Percentiles rank a stretch among this genome's conserved stretches.
phyloP scores from a whole-genome alignment of 2,888 invertebrate genomes.

The Stenodema calcarata region DNA sequence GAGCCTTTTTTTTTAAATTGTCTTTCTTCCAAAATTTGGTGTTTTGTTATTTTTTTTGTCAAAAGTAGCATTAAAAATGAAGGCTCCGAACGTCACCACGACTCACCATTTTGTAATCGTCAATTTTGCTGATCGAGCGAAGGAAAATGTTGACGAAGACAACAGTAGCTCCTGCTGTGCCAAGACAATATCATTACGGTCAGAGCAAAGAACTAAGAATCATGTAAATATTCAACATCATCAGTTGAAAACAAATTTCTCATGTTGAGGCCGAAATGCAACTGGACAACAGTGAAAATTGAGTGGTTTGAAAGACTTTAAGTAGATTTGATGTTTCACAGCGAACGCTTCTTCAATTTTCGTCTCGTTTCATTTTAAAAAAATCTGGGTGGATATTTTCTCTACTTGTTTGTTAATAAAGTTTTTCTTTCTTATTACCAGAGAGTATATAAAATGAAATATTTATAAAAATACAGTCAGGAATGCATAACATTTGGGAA shows the following conservation, averaged over 20 bases:
- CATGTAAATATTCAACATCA: not conserved
- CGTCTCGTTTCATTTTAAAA: too few species aligned
- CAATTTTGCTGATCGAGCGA: slow-evolving; percentile 97
- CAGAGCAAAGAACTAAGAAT: slow-evolving; percentile 49
- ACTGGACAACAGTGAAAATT: too few species aligned
- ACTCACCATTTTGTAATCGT: slow-evolving; percentile 99
- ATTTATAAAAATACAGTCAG: too few species aligned
- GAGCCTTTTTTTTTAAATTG: slow-evolving; percentile 15
- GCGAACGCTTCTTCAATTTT: too few species aligned
- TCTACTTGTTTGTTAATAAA: too few species aligned
- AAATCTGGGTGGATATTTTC: too few species aligned
- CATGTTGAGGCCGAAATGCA: not conserved
- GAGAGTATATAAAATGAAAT: too few species aligned
- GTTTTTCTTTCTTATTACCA: too few species aligned
- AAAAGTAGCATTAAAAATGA: slow-evolving; percentile 15
- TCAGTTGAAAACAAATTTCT: not conserved
- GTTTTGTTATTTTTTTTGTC: not conserved
- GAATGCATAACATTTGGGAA: too few species aligned
- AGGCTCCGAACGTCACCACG: slow-evolving; percentile 59
- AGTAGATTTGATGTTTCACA: too few species aligned
- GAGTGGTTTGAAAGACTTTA: too few species aligned
- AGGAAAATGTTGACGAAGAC: slow-evolving; percentile 95
- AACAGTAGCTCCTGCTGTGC: slow-evolving; percentile 69
- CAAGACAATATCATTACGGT: slow-evolving; percentile 48
- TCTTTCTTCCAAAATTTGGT: too few species aligned